phyloP scores from a whole-genome alignment of 2,797 vertebrate genomes.

The Lycodopsis pacificus region DNA sequence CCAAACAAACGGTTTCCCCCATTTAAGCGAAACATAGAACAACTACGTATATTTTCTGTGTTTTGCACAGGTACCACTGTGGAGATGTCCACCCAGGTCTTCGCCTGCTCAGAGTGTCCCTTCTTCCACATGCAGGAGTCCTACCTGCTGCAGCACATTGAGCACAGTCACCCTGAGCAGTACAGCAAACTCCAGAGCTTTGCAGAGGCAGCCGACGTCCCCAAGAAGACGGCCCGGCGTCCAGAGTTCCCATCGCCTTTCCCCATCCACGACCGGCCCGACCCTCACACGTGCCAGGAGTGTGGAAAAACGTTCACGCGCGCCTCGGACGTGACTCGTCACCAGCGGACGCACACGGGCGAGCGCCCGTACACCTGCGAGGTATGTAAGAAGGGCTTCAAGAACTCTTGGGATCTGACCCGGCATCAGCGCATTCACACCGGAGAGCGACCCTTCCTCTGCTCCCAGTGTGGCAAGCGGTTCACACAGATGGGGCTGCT shows the following conservation, averaged over 20 bases:
- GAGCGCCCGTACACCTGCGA: constrained; percentile 69
- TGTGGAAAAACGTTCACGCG: constrained; percentile 71
- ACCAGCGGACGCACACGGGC: constrained; percentile 71
- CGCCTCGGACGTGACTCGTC: constrained; percentile 69
- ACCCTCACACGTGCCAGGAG: constrained; percentile 68
- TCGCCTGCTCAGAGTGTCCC: constrained; percentile 71
- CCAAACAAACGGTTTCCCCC: not conserved
- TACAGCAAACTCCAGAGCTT: constrained; percentile 55
- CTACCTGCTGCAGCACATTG: constrained; percentile 71
- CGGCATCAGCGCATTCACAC: constrained; percentile 74
- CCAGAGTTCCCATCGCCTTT: constrained; percentile 71
- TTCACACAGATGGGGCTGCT: constrained; percentile 76
- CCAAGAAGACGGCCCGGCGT: constrained; percentile 40
- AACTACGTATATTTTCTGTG: not conserved
- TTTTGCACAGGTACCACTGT: constrained; percentile 59
- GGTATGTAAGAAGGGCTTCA: constrained; percentile 70
- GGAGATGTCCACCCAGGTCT: constrained; percentile 77
- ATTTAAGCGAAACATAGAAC: not conserved
- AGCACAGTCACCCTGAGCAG: constrained; percentile 69
- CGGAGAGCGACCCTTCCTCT: constrained; percentile 72
- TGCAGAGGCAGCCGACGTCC: not conserved
- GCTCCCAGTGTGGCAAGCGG: constrained; percentile 68
- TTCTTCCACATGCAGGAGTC: constrained; percentile 79
- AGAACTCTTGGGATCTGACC: constrained; percentile 75
- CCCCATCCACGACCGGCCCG: constrained; percentile 66